Conservation (phyloP, 2,797 vertebrate genomes). For the Microchirus variegatus region DNA sequence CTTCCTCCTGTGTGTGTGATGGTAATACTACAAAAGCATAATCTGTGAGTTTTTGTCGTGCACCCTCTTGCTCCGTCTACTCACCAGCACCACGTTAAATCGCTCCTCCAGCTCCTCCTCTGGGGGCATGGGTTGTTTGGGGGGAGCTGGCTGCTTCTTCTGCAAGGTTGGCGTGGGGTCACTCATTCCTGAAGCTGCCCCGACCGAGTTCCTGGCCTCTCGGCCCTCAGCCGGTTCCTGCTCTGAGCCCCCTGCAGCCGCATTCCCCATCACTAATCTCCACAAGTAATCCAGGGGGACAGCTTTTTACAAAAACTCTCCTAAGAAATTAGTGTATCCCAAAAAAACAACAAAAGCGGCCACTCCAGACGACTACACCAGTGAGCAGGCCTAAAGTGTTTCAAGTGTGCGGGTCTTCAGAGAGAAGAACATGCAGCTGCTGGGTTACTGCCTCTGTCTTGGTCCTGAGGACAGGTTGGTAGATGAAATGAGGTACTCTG, state of each 20-base stretch:
- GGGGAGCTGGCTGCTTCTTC: constrained; percentile 80
- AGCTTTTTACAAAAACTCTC: constrained; percentile 52
- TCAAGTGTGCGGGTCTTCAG: constrained; percentile 24
- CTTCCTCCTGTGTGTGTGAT: background rate
- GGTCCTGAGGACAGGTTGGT: constrained; percentile 35
- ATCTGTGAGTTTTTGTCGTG: constrained; percentile 10
- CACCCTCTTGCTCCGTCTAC: constrained; percentile 46
- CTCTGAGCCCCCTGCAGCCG: constrained; percentile 81
- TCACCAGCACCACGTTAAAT: constrained; percentile 91
- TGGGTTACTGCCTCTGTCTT: constrained; percentile 34
- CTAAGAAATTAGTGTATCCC: constrained; percentile 52
- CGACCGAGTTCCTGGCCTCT: constrained; percentile 71
- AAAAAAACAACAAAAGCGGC: constrained; percentile 25
- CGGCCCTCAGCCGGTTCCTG: constrained; percentile 77
- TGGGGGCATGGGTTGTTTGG: constrained; percentile 88
- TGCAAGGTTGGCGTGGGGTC: constrained; percentile 66
- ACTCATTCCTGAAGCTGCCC: constrained; percentile 57
- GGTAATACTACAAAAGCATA: background rate
- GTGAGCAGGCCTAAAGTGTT: constrained; percentile 28
- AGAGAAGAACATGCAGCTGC: constrained; percentile 28
- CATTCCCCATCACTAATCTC: constrained; percentile 91
- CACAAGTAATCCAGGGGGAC: constrained; percentile 84
- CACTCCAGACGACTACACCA: constrained; percentile 34
- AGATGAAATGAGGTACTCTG: constrained; percentile 29
- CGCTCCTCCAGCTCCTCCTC: constrained; percentile 90